Evolutionary conservation across 2,888 invertebrate genomes (phyloP).

Genomic region (Aphodius sticticus): DNA sequence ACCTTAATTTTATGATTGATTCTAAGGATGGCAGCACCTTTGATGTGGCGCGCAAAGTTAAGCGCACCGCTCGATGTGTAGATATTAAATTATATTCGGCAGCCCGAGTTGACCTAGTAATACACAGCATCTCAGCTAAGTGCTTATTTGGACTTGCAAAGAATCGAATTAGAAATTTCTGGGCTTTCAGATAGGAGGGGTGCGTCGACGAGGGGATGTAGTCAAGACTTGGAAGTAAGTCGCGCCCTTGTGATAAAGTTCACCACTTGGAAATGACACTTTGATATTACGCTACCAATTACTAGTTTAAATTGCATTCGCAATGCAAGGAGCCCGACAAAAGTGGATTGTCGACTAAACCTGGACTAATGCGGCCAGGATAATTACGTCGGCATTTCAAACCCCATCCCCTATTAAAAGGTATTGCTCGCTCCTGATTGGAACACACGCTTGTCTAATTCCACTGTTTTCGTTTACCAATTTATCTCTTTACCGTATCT

Average conservation of each 20-base stretch:
- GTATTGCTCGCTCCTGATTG: too few relatives aligned
- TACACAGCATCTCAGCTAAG: conserved; percentile 4
- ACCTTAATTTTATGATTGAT: conserved; percentile 4
- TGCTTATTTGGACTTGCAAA: conserved; percentile 4
- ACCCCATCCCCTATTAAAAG: not conserved
- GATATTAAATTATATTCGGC: not conserved
- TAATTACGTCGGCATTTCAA: not conserved
- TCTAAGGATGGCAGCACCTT: not conserved
- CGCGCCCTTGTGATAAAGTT: not conserved
- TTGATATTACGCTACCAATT: not conserved
- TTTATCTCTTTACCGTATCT: too few relatives aligned
- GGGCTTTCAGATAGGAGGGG: not conserved
- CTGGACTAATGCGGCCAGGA: not conserved
- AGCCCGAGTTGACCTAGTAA: conserved; percentile 4
- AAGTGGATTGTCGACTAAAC: not conserved
- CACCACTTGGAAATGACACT: not conserved
- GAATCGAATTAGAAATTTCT: not conserved
- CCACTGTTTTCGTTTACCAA: too few relatives aligned
- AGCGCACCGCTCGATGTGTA: not conserved
- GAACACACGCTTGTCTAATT: too few relatives aligned
- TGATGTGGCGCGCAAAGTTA: not conserved
- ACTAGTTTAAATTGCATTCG: conserved; percentile 4
- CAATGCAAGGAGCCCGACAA: not conserved
- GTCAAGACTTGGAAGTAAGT: not conserved
- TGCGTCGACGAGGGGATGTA: not conserved